Conservation (phyloP, 2,113 vertebrate species). For the Rhinoderma darwinii region DNA sequence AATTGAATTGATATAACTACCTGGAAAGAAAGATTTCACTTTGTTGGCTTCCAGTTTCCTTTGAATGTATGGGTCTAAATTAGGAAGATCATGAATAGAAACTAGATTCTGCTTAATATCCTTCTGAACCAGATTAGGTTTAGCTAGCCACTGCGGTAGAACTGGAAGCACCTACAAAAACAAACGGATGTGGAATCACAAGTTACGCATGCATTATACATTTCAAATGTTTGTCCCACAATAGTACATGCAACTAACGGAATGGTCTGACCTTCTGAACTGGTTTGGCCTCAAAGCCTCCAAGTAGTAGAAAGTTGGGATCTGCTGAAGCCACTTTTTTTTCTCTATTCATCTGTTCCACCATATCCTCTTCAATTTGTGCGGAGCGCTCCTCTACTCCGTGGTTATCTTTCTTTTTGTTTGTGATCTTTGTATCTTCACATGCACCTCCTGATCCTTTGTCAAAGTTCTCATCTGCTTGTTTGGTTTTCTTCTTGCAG, state of each 20-base stretch:
- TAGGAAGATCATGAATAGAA: conserved; percentile 72
- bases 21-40: conserved; percentile 88
- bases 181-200: not conserved
- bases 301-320: conserved; percentile 73
- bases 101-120: conserved; percentile 81
- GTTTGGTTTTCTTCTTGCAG: not conserved
- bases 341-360: not conserved
- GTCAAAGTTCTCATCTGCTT: not conserved
- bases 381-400: not conserved
- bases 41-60: conserved; percentile 80
- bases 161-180: conserved; percentile 81
- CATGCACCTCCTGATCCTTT: not conserved
- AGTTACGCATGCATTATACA: not conserved
- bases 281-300: conserved; percentile 74
- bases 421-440: not conserved
- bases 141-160: conserved; percentile 86
- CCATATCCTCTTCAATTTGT: not conserved
- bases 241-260: not conserved
- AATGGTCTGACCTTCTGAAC: conserved; percentile 72
- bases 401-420: not conserved
- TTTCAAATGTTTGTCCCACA: not conserved
- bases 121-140: conserved; percentile 80
- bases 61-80: conserved; percentile 76
- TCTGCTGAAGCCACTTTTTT: not conserved
- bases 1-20: conserved; percentile 66